phyloP scores from a whole-genome alignment of 2,113 vertebrate genomes.

The Psittacula cyanocephala region DNA sequence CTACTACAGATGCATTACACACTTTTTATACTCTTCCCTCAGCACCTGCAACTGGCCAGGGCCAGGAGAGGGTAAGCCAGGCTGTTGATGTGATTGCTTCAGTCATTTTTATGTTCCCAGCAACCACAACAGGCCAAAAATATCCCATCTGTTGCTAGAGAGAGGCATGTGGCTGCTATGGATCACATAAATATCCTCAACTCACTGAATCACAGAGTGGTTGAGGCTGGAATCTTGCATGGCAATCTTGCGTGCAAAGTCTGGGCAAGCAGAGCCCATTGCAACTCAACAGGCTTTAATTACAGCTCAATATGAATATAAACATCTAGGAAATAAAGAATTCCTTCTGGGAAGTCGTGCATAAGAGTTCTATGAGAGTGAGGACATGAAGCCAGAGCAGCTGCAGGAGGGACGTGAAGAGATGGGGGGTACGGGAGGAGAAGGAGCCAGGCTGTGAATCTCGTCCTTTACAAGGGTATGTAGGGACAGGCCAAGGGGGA shows the following conservation, averaged over 20 bases:
- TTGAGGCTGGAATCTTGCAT: neutral
- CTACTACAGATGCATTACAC: too few relatives aligned
- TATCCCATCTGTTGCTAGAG: fast-evolving
- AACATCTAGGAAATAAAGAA: neutral
- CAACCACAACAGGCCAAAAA: neutral
- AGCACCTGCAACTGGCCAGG: neutral
- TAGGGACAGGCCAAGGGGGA: neutral
- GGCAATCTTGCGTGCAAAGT: neutral
- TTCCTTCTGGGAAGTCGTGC: neutral
- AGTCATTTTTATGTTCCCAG: neutral
- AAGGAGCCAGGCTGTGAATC: neutral
- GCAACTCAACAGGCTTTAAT: neutral
- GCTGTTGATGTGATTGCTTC: neutral
- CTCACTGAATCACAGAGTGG: neutral
- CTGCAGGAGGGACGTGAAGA: neutral
- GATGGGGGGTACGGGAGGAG: neutral
- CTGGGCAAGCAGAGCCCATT: neutral
- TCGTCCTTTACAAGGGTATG: neutral
- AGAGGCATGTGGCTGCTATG: neutral
- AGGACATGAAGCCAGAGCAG: neutral
- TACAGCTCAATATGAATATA: neutral
- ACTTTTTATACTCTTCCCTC: neutral
- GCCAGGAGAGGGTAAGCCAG: neutral
- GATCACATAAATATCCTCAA: neutral
- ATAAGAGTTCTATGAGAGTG: neutral